Conservation (phyloP, 2,888 invertebrate species). For the Uloborus plumipes region DNA sequence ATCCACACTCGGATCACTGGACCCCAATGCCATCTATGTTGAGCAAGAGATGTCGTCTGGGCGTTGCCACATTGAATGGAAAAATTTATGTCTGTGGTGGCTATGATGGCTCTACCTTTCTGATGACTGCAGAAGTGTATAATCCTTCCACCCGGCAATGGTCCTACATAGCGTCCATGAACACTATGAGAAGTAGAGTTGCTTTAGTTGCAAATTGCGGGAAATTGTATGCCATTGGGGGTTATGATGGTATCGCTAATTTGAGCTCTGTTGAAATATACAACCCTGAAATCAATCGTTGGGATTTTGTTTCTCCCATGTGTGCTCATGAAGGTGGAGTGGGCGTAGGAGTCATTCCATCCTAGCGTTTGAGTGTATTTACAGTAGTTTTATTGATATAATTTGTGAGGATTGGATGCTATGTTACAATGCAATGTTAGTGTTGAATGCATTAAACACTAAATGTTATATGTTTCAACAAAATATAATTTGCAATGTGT, state of each 20-base stretch:
- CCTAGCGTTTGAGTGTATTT: slow-evolving; percentile 4
- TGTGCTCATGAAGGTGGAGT: slow-evolving; percentile 90
- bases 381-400: no score
- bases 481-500: no score
- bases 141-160: slow-evolving; percentile 80
- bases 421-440: no score
- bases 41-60: slow-evolving; percentile 84
- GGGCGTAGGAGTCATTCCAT: slow-evolving; percentile 85
- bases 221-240: slow-evolving; percentile 85
- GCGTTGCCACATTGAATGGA: slow-evolving; percentile 84
- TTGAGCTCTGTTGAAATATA: slow-evolving; percentile 88
- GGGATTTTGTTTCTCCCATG: slow-evolving; percentile 84
- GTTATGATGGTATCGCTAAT: slow-evolving; percentile 82
- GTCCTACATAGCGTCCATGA: slow-evolving; percentile 78
- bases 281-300: slow-evolving; percentile 80
- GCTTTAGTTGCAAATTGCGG: slow-evolving; percentile 87
- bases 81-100: slow-evolving; percentile 88
- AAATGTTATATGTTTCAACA: no score
- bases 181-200: slow-evolving; percentile 84
- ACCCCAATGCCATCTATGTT: slow-evolving; percentile 83
- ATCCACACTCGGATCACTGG: slow-evolving; percentile 82
- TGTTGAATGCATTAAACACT: no score
- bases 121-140: slow-evolving; percentile 85
- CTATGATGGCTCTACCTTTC: slow-evolving; percentile 86
- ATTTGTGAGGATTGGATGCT: no score